These are phyloP conservation scores for Squalus acanthias DNA, from an alignment of 2,797 vertebrate genomes.

Conservation along the genomic window DNA sequence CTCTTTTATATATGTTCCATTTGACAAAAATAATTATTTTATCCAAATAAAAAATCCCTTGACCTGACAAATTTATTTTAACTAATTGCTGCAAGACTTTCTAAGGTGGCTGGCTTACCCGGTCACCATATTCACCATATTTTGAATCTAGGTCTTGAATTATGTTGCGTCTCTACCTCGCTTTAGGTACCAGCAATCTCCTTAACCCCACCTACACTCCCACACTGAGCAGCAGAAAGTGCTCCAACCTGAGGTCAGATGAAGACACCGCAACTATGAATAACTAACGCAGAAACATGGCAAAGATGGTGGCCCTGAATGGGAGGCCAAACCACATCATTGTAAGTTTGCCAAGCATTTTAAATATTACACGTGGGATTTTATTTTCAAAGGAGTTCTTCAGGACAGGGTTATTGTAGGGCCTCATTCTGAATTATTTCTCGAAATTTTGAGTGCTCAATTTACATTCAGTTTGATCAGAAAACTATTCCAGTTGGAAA, in stretches of 20 bases:
- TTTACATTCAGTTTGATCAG: background rate
- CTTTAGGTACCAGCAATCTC: background rate
- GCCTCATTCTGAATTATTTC: background rate
- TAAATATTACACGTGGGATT: background rate
- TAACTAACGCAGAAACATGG: background rate
- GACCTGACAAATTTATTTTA: background rate
- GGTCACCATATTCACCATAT: background rate
- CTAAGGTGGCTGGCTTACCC: background rate
- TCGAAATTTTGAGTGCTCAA: background rate
- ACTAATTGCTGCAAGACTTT: background rate
- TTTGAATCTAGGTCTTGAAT: background rate
- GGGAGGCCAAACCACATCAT: background rate
- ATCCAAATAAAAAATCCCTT: background rate
- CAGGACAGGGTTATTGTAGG: background rate
- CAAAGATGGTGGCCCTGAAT: background rate
- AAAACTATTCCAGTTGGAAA: background rate
- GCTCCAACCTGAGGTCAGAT: background rate
- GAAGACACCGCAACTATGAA: background rate
- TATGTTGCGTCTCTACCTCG: background rate
- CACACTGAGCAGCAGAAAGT: background rate
- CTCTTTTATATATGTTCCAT: background rate
- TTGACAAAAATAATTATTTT: background rate
- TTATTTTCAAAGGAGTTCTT: background rate
- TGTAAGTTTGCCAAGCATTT: background rate
- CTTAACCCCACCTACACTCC: background rate